Evolutionary conservation across 2,888 invertebrate species (phyloP).

Genomic region (Xylocampa areola): DNA sequence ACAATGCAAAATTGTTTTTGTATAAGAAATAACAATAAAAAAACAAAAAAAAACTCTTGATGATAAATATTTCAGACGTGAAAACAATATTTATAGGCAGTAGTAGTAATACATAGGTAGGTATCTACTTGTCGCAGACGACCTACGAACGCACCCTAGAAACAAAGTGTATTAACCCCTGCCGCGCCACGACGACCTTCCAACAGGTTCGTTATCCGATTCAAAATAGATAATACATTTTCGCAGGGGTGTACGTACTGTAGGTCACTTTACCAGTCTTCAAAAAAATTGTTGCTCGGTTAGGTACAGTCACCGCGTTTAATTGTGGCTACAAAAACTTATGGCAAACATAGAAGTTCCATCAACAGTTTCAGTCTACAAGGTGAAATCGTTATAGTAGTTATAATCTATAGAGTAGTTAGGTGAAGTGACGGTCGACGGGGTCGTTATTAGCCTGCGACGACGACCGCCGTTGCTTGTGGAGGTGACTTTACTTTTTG

Average conservation of each 20-base stretch:
- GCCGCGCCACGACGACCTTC: conserved; percentile 74
- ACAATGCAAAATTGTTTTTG: too few relatives aligned
- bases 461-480: conserved; percentile 54
- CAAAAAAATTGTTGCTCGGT: conserved; percentile 32
- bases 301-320: too few relatives aligned
- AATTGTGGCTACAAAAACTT: conserved; percentile 28
- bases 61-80: too few relatives aligned
- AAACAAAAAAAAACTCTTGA: too few relatives aligned
- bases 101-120: too few relatives aligned
- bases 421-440: conserved; percentile 61
- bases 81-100: too few relatives aligned
- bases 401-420: conserved; percentile 46
- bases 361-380: conserved; percentile 34
- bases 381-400: conserved; percentile 47
- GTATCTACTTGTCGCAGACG: conserved; percentile 53
- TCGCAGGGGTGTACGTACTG: conserved; percentile 47
- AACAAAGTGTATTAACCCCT: conserved; percentile 81
- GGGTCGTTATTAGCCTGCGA: conserved; percentile 67
- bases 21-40: conserved; percentile 20
- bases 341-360: conserved; percentile 23
- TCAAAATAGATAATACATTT: conserved; percentile 71
- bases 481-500: conserved; percentile 74
- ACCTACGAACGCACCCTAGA: conserved; percentile 75
- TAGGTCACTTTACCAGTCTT: conserved; percentile 58
- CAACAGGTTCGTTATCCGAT: conserved; percentile 74